These are phyloP conservation scores for Centropristis striata DNA, from an alignment of 2,113 vertebrate genomes.

Conservation along the genomic window DNA sequence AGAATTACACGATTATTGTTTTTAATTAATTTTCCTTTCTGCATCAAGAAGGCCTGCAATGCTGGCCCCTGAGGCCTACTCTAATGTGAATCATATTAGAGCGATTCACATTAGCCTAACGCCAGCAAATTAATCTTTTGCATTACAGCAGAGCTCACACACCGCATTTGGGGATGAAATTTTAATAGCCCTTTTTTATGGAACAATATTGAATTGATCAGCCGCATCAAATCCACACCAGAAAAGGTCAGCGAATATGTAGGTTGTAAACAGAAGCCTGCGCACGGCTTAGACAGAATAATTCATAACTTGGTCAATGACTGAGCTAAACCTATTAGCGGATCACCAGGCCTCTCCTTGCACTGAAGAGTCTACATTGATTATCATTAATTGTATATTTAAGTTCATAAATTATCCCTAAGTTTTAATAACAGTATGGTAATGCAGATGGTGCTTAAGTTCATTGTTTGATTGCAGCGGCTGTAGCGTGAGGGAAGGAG, in stretches of 20 bases:
- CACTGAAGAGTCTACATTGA: constrained; percentile 50
- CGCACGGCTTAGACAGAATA: constrained; percentile 33
- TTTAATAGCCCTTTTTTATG: constrained; percentile 65
- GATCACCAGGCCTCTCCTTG: constrained; percentile 37
- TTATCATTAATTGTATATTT: constrained; percentile 69
- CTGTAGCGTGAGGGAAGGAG: constrained; percentile 29
- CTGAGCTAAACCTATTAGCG: constrained; percentile 53
- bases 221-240: constrained; percentile 48
- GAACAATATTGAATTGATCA: constrained; percentile 77
- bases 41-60: constrained; percentile 57
- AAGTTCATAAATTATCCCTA: constrained; percentile 65
- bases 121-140: constrained; percentile 70
- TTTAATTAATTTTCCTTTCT: constrained; percentile 78
- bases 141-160: constrained; percentile 50
- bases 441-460: constrained; percentile 57
- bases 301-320: constrained; percentile 65
- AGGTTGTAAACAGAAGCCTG: constrained; percentile 62
- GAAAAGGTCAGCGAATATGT: constrained; percentile 73
- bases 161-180: constrained; percentile 58
- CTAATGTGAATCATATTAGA: constrained; percentile 70
- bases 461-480: constrained; percentile 59
- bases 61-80: constrained; percentile 65
- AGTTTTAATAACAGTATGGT: constrained; percentile 69
- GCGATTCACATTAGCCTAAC: constrained; percentile 66
- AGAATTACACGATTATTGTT: constrained; percentile 77